Base-by-base conservation (phyloP, 2,888 invertebrate genomes). In the Catonia carolina region DNA sequence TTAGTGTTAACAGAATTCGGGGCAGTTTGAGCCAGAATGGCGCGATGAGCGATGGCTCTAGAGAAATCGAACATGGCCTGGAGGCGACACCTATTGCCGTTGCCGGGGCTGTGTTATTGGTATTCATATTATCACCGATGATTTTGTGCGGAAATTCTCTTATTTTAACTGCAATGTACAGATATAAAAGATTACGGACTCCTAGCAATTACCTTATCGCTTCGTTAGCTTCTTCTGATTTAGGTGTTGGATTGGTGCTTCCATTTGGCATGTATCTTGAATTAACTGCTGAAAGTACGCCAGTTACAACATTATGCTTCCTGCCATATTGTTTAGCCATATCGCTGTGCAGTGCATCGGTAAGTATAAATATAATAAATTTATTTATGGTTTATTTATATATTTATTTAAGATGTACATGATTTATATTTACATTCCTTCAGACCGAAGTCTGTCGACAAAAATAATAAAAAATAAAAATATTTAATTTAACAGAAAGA, bases 201-300 rank as follows among this genome's bases (percentile, higher is more conserved):
- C 81, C 82, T 3, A 80, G 81, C 53, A 82, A 82, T 69, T 79
- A 77, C 64, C 72, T 82, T 53, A 73, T 82, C 54, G 77, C 78
- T 62, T 80, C 81, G 1, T 69, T 83, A 55, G 81, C 82, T 2
- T 73, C 78, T 35, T 79, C 79, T 10, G 83, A 82, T 67, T 72
- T 82, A 33, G 78, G 79, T 41, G 77, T 80, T 36, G 81, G 79
- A 0, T 71, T 81, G 65, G 77, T 78, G 65, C 76, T 81, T 70
- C 82, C 82, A 0, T 74, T 79, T 39, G 79, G 78, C 14, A 76
- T 80, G 68, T 77, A 78, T 62, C 70, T 80, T 62, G 80, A 81
- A 66, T 71, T 80, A 31, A 75, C 77, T 6, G 74, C 75, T 36
- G 67, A 72, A 5, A 70, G 72, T 59, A 71, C 72, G 61, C 69